Base-by-base conservation (phyloP, 2,888 invertebrate genomes). In the Melinaea marsaeus region DNA sequence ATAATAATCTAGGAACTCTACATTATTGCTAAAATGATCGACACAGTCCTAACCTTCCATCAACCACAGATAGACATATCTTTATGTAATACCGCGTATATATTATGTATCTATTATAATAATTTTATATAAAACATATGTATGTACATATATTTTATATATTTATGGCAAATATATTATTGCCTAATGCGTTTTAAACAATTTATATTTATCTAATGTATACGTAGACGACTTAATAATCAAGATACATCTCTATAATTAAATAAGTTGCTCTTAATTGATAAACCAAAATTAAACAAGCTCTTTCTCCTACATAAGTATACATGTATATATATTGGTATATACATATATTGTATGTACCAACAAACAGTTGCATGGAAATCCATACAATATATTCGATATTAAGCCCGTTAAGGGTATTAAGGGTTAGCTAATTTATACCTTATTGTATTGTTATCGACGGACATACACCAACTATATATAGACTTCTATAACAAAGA, bases 1-100 rank as follows among this genome's bases (percentile, higher is more conserved):
- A 22, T 55, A 55, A 64, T n/a, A 4, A 57, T 58, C 55, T 33
- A 57, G 54, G 54, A 51, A 57, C 57, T 61, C 45, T 60, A 55
- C 55, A 47, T 34, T 54, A 57, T 47, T 47, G 37, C 35, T 55
- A 37, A 37, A 42, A 60, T 48, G 32, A 32, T 48, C 34, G 46
- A 61, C 33, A 47, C 46, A 51, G 51, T 9, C 32, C 9, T 11
- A 4, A 32, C 51, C 1, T 51, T 32, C 32, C n/a, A 51, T 32
- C 22, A 32, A 9, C 6, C 32, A 22, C 11, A 42, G 3, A 11
- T 37, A 42, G 42, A 32, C 32, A n/a, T 51, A 51, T 32, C 51
- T 32, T 42, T 9, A 42, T 42, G 11, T 9, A 42, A 42, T 7
- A 42, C 11, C 42, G 9, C 11, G 42, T 9, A 42, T 2, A 42